Percentiles rank a stretch among this genome's conserved stretches.
Conservation (phyloP, 2,888 invertebrate species). For the Pocota personata region DNA sequence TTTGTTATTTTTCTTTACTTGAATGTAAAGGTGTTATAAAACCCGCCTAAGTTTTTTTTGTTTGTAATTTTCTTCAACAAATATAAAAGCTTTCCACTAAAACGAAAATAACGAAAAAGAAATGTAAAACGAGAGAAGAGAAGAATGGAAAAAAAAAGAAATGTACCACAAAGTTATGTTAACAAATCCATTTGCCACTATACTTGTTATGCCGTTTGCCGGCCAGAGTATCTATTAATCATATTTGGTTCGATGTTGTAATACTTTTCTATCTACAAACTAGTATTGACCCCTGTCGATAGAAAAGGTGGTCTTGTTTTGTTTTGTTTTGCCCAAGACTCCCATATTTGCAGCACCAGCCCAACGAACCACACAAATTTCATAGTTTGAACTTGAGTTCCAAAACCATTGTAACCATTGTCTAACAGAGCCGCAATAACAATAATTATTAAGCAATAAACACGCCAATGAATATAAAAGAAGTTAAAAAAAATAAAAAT, state of each 20-base stretch:
- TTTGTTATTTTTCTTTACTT: background rate
- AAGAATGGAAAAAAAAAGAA: background rate
- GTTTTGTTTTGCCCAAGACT: background rate
- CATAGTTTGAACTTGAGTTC: constrained; percentile 61
- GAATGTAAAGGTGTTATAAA: constrained; percentile 21
- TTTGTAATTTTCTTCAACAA: background rate
- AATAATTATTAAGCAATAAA: constrained; percentile 46
- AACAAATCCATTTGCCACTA: background rate
- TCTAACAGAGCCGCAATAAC: constrained; percentile 10
- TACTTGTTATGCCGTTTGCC: background rate
- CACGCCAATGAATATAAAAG: constrained; percentile 55
- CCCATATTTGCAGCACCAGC: background rate
- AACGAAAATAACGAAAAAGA: background rate
- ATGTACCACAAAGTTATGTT: background rate
- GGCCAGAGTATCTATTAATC: background rate
- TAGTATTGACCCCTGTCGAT: background rate
- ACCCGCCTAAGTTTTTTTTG: background rate
- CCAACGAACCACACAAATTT: constrained; percentile 9
- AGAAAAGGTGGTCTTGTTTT: background rate
- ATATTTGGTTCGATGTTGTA: background rate
- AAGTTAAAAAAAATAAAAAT: constrained; percentile 29
- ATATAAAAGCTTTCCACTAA: constrained; percentile 5
- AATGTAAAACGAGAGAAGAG: background rate
- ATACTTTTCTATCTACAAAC: background rate
- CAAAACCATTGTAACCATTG: constrained; percentile 31